Conservation (phyloP, 2,113 vertebrate genomes). For the Motacilla alba region DNA sequence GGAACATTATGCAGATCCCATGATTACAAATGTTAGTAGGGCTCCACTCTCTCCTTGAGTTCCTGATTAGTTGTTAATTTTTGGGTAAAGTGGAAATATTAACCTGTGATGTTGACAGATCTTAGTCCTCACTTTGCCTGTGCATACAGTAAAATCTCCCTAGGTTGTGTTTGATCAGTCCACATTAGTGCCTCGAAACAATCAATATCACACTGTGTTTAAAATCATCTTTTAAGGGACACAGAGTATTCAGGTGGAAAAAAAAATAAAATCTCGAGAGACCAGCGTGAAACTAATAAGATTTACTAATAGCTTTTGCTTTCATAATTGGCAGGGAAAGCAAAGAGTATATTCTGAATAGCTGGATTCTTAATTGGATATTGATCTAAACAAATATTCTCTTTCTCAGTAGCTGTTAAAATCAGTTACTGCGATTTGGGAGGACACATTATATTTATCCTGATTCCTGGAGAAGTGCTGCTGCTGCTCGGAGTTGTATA, state of each 20-base stretch:
- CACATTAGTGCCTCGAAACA: conserved; percentile 32
- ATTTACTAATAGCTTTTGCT: conserved; percentile 65
- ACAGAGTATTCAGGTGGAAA: conserved; percentile 53
- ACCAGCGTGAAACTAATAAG: conserved; percentile 70
- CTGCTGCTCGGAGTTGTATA: background rate
- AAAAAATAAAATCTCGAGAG: conserved; percentile 32
- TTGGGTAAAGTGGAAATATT: conserved; percentile 5
- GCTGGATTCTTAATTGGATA: conserved; percentile 65
- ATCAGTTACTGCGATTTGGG: conserved; percentile 50
- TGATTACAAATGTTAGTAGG: background rate
- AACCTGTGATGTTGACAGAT: background rate
- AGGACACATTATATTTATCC: conserved; percentile 56
- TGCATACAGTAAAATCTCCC: conserved; percentile 13
- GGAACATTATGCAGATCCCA: background rate
- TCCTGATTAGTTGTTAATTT: background rate
- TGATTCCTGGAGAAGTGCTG: conserved; percentile 24
- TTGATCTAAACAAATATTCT: conserved; percentile 71
- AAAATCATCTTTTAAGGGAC: conserved; percentile 59
- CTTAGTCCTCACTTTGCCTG: background rate
- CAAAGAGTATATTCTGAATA: conserved; percentile 35
- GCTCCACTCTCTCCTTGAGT: background rate
- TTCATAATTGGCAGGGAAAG: conserved; percentile 58
- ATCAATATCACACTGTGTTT: conserved; percentile 65
- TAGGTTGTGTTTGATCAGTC: conserved; percentile 24
- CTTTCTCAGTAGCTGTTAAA: conserved; percentile 42